Evolutionary conservation across 1,140 invertebrate genomes (phyloP), one percentile per base, ranked within the genome.

Genomic region (Druon quercuslanigerum): DNA sequence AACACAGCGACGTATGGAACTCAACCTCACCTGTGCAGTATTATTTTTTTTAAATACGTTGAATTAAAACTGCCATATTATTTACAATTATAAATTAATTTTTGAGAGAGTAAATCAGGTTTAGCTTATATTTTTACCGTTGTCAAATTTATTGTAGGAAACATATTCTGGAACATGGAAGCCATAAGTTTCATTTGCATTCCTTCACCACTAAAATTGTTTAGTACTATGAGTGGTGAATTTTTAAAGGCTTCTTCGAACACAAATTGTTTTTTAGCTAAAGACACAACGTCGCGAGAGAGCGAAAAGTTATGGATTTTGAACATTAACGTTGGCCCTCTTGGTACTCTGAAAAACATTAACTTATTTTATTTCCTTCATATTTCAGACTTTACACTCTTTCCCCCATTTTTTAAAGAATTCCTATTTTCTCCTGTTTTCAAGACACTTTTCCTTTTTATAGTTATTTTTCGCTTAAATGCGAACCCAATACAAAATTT

Each of bases 101-200:
- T 73, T 72, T 46, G 57, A 25, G 71, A 50, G 66, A 51, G 1
- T n/a, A n/a, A 19, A 20, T 12, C 20, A 13, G 9, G 33, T 57
- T 25, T 12, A 70, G 54, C 1, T 71, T 46, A 75, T 56, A 60
- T 78, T 92, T 90, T 92, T 90, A 94, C 94, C 92, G 95, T 97
- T 46, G 96, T 96, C 73, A 99, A 93, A 92, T 99, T 99, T 70
- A 99, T 98, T 0, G 96, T 95, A 0, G 98, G 99, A 90, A 99
- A 99, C 97, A 99, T 98, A 87, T 99, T 99, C 92, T 99, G 98
- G 87, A 99, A 99, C 92, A 97, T 98, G 7, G 96, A 95, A 12
- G 97, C 94, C 94, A 99, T 97, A 3, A 99, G 90, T 85, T 99
- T 98, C 76, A 98, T 91, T 80, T 99, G 96, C 90, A 96, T 94